These are phyloP conservation scores for Platygyra sinensis DNA, from an alignment of 64 coral and sea anemone species.

Conservation along the genomic window DNA sequence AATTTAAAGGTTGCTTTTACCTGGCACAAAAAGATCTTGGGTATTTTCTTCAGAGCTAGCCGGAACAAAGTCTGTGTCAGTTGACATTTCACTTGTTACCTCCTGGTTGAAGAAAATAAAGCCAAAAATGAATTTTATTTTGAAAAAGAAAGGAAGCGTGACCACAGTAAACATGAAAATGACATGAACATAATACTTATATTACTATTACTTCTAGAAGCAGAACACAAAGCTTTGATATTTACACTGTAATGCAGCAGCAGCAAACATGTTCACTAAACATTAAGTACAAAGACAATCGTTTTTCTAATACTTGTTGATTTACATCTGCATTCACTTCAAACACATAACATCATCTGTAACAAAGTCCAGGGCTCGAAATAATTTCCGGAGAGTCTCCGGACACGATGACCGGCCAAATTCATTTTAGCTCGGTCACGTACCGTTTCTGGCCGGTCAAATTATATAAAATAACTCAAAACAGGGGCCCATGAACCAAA, in stretches of 20 bases:
- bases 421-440: too few relatives aligned
- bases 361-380: not conserved
- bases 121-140: too few relatives aligned
- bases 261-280: too few relatives aligned
- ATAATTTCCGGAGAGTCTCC: too few relatives aligned
- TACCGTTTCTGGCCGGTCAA: too few relatives aligned
- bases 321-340: too few relatives aligned
- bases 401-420: too few relatives aligned
- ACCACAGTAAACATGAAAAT: constrained; percentile 9
- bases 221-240: not conserved
- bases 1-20: constrained; percentile 15
- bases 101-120: constrained; percentile 11
- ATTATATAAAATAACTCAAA: too few relatives aligned
- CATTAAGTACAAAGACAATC: too few relatives aligned
- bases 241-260: constrained; percentile 7
- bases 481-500: too few relatives aligned
- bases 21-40: constrained; percentile 13
- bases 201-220: constrained; percentile 15
- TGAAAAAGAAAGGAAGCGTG: constrained; percentile 4
- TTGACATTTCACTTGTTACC: not conserved
- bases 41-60: not conserved
- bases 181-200: constrained; percentile 10
- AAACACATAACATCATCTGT: too few relatives aligned
- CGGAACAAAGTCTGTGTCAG: constrained; percentile 8
- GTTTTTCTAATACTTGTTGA: too few relatives aligned